Conservation (phyloP, 1,140 invertebrate species). For the Hypsibius dujardini region DNA sequence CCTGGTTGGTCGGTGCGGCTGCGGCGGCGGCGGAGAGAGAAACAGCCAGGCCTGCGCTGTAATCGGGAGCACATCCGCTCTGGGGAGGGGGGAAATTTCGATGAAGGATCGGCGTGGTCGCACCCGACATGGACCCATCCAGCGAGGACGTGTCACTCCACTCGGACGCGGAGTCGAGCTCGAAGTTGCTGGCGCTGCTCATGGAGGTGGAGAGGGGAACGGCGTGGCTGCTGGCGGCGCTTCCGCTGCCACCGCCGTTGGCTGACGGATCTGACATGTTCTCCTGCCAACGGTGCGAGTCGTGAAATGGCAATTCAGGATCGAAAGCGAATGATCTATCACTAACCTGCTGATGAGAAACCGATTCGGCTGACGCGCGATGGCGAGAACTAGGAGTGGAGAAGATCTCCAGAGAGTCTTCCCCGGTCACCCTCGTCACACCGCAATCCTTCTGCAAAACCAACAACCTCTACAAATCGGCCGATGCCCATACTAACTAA, state of each 20-base stretch:
- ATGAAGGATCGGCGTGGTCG: slow-evolving; percentile 2
- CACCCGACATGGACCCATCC: slow-evolving; percentile 16
- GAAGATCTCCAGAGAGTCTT: too few relatives aligned
- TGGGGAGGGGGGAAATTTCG: slow-evolving; percentile 11
- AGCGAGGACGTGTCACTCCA: slow-evolving; percentile 10
- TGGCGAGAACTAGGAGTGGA: too few relatives aligned
- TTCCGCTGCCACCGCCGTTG: not conserved
- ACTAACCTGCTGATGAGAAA: too few relatives aligned
- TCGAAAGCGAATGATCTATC: too few relatives aligned
- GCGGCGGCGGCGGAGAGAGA: slow-evolving; percentile 21
- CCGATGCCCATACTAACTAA: too few relatives aligned
- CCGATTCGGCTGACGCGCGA: too few relatives aligned
- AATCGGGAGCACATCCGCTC: slow-evolving; percentile 22
- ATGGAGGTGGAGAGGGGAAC: not conserved
- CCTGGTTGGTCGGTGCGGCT: too few relatives aligned
- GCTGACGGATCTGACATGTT: not conserved
- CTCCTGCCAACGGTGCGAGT: too few relatives aligned
- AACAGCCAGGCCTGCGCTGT: slow-evolving; percentile 28
- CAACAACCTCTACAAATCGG: too few relatives aligned
- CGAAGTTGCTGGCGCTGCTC: not conserved
- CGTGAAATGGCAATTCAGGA: too few relatives aligned
- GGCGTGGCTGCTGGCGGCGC: not conserved
- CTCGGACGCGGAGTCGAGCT: slow-evolving; percentile 2
- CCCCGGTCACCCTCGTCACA: too few relatives aligned
- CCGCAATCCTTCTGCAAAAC: too few relatives aligned